A percentile compares a stretch with the other conserved stretches of the same genome.
phyloP scores from a whole-genome alignment of 2,113 vertebrate genomes.

The Pteronura brasiliensis region DNA sequence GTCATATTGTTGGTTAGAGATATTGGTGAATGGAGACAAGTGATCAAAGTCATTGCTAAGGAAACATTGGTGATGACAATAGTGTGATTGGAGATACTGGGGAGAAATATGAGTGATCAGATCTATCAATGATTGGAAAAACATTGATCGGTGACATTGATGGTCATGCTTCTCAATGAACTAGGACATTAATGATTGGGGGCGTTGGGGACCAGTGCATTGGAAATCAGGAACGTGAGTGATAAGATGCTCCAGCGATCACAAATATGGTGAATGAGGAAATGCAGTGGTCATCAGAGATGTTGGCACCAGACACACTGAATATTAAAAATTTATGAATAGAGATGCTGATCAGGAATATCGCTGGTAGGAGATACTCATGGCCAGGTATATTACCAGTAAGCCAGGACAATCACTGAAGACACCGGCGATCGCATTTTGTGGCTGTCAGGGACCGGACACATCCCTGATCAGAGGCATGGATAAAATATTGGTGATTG shows the following conservation, averaged over 20 bases:
- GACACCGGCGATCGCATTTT: neutral
- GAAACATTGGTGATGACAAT: neutral
- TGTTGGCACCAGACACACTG: neutral
- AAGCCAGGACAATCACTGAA: neutral
- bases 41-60: neutral
- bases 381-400: neutral
- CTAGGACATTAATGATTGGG: neutral
- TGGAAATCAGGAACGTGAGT: neutral
- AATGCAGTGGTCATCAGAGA: neutral
- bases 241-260: neutral
- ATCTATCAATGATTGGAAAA: neutral
- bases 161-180: neutral
- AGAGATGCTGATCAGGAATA: neutral
- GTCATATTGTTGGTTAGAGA: neutral
- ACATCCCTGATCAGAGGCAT: neutral
- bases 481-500: neutral
- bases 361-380: neutral
- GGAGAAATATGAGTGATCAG: neutral
- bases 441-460: neutral
- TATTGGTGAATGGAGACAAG: neutral
- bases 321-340: neutral
- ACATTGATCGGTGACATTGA: neutral
- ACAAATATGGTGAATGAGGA: neutral
- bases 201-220: fast-evolving
- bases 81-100: neutral